phyloP scores from a whole-genome alignment of 1,140 invertebrate genomes.

The Archegozetes longisetosus region DNA sequence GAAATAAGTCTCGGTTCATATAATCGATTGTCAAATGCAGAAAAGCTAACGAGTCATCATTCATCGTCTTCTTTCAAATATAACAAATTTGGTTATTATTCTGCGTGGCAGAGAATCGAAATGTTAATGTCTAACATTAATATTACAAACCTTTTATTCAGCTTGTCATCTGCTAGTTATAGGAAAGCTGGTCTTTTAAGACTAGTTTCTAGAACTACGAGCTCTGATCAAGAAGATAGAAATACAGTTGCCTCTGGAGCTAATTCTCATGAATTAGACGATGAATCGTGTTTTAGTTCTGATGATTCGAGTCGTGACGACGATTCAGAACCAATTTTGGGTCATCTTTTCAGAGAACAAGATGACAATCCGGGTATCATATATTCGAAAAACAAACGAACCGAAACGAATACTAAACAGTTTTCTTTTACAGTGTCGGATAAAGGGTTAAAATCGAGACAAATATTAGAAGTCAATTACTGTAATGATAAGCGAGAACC shows the following conservation, averaged over 20 bases:
- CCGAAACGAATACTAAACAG: too few relatives aligned
- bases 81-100: slow-evolving; percentile 31
- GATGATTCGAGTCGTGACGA: slow-evolving; percentile 33
- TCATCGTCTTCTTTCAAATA: slow-evolving; percentile 9
- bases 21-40: not conserved
- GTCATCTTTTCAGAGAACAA: slow-evolving; percentile 78
- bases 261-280: not conserved
- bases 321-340: slow-evolving; percentile 77
- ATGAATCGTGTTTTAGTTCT: not conserved
- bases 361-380: slow-evolving; percentile 25
- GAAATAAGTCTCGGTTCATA: slow-evolving; percentile 26
- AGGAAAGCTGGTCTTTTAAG: slow-evolving; percentile 44
- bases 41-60: not conserved
- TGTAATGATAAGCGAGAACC: slow-evolving; percentile 80
- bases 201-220: not conserved
- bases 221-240: not conserved
- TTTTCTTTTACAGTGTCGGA: too few relatives aligned
- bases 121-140: slow-evolving; percentile 46
- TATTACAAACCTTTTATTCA: slow-evolving; percentile 62
- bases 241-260: not conserved
- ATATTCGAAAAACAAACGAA: too few relatives aligned
- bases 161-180: slow-evolving; percentile 69
- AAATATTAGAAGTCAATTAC: slow-evolving; percentile 32
- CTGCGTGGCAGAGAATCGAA: slow-evolving; percentile 47
- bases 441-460: slow-evolving; percentile 20